phyloP scores from a whole-genome alignment of 2,113 vertebrate genomes.

The Ancistrus triradiatus region DNA sequence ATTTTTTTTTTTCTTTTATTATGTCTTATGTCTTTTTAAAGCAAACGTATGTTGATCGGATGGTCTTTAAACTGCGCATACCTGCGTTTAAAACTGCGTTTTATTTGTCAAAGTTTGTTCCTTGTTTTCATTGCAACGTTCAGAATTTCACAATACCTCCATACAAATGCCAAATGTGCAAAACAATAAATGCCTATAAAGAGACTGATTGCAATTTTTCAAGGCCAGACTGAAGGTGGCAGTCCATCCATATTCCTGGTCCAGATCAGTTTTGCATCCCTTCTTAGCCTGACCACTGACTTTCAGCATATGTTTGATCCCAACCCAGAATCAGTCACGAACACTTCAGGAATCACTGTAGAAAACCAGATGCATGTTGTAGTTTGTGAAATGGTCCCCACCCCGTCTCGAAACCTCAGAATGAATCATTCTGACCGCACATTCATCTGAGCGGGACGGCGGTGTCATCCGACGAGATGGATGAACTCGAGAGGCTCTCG shows the following conservation, averaged over 20 bases:
- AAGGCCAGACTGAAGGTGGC: slow-evolving; percentile 42
- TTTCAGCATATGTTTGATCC: neutral
- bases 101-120: no score
- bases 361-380: neutral
- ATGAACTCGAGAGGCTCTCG: slow-evolving; percentile 17
- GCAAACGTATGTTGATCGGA: no score
- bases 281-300: neutral
- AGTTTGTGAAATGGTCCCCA: neutral
- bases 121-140: no score
- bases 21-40: no score
- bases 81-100: no score
- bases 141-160: no score
- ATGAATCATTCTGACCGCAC: slow-evolving; percentile 3
- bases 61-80: no score
- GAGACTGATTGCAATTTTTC: neutral
- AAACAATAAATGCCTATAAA: no score
- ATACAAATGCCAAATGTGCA: no score
- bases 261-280: neutral
- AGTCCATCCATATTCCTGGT: slow-evolving; percentile 28
- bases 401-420: neutral
- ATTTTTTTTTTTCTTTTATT: no score
- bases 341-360: slow-evolving; percentile 6
- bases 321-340: neutral
- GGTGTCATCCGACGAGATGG: slow-evolving; percentile 27
- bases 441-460: slow-evolving; percentile 18